Evolutionary conservation across 2,113 vertebrate species (phyloP).

Genomic region (Nanger granti): DNA sequence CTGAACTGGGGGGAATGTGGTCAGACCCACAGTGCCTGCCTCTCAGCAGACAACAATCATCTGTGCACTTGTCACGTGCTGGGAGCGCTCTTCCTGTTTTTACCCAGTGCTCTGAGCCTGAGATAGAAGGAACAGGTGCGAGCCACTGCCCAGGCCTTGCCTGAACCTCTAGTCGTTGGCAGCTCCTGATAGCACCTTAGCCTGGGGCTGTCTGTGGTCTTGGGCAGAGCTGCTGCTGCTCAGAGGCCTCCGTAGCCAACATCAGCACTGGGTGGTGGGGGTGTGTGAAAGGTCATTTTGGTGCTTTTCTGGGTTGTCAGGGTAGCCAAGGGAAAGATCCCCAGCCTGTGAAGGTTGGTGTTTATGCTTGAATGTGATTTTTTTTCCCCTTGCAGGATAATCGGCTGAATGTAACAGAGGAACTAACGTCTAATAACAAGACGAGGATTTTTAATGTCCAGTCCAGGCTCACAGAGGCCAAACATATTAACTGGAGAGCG

Average conservation of each 20-base stretch:
- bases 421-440: constrained; percentile 86
- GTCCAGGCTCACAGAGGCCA: constrained; percentile 88
- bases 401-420: constrained; percentile 97
- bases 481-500: constrained; percentile 89
- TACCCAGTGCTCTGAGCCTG: background rate
- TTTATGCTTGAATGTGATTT: background rate
- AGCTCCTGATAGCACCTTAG: background rate
- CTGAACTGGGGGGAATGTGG: accelerated
- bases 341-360: background rate
- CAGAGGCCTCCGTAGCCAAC: background rate
- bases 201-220: background rate
- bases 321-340: background rate
- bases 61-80: background rate
- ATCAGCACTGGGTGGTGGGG: too few relatives aligned
- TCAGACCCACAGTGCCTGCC: background rate
- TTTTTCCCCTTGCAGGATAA: constrained; percentile 80
- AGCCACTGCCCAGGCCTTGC: background rate
- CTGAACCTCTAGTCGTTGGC: background rate
- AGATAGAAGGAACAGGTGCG: too few relatives aligned
- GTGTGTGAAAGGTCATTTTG: background rate
- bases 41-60: too few relatives aligned
- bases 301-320: background rate
- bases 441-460: constrained; percentile 92
- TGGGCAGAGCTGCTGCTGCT: background rate
- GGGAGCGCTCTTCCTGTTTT: background rate